Evolutionary conservation across 1,140 invertebrate genomes (phyloP), one percentile per base, ranked within the genome.

Genomic region (Bombus pyrosoma): DNA sequence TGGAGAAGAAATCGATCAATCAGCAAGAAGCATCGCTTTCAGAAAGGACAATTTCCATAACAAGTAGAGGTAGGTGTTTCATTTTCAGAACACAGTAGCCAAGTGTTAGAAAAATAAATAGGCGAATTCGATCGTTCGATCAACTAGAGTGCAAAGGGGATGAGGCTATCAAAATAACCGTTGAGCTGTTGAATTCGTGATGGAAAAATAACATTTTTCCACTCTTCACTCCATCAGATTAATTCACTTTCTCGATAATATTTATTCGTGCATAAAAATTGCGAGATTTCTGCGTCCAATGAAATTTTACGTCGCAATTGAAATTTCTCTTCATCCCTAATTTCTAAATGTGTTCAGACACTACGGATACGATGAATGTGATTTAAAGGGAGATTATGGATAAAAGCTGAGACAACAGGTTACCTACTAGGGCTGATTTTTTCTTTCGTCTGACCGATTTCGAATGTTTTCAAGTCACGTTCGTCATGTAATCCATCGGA

Each of bases 71-170:
- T 90, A 68, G 79, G 76, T 77, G 80, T 87, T 86, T 18, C 89
- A 74, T 66, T 75, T 39, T 84, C 69, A 13, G 59, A 68, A 71
- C 69, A 34, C 72, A 25, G 32, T 43, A 25, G 78, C 88, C 88
- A 91, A 92, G 91, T 93, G 92, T 93, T 94, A 90, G 84, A 82
- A 93, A 93, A 94, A 93, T 94, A 94, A 94, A 94, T 92, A 93
- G 78, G 75, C 76, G 81, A 89, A 72, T 87, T 87, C 77, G 81
- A 85, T 85, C 87, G 82, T 86, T 93, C 92, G 90, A 94, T 92
- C 92, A 90, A 91, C 90, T 53, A 71, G 69, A 88, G 85, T 81
- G 83, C 72, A 69, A 43, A 75, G 71, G 77, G 86, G 88, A 80
- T 84, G 85, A 57, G 88, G 91, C 92, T 91, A 93, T 94, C 91